Conservation (phyloP, 2,797 vertebrate species). For the Semotilus atromaculatus region DNA sequence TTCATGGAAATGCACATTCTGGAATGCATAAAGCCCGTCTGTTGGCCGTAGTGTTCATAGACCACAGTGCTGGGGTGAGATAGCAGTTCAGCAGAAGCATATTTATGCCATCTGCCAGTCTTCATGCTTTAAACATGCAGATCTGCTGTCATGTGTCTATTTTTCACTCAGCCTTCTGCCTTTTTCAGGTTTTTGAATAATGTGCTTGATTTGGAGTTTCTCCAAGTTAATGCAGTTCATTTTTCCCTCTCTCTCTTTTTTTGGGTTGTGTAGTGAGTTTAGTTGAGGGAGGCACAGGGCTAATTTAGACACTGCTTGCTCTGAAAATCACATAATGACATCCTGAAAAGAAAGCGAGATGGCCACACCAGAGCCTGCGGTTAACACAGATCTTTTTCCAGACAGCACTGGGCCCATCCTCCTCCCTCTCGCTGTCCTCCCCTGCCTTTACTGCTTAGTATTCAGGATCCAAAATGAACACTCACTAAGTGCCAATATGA, state of each 20-base stretch:
- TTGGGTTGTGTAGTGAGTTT: constrained; percentile 12
- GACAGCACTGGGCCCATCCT: constrained; percentile 2
- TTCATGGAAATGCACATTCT: neutral
- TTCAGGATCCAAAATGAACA: neutral
- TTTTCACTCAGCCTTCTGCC: constrained; percentile 10
- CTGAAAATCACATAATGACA: constrained; percentile 59
- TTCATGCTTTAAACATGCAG: constrained; percentile 38
- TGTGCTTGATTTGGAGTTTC: constrained; percentile 25
- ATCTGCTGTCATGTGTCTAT: constrained; percentile 21
- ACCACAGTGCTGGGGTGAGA: constrained; percentile 32
- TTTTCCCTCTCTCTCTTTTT: neutral
- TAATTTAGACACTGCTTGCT: constrained; percentile 57
- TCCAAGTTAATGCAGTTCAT: constrained; percentile 15
- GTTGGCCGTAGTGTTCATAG: constrained; percentile 14
- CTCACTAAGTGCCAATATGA: neutral
- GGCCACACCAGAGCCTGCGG: constrained; percentile 51
- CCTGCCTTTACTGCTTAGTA: neutral
- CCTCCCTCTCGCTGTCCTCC: constrained; percentile 27
- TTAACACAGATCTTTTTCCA: constrained; percentile 49
- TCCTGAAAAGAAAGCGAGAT: constrained; percentile 52
- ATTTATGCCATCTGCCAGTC: constrained; percentile 58
- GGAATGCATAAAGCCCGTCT: constrained; percentile 18
- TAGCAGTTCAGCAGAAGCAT: constrained; percentile 52
- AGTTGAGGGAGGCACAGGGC: constrained; percentile 34
- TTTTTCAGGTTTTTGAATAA: constrained; percentile 8